These are phyloP conservation scores for Sialis fuliginosa DNA, from an alignment of 2,888 invertebrate species.

Conservation along the genomic window DNA sequence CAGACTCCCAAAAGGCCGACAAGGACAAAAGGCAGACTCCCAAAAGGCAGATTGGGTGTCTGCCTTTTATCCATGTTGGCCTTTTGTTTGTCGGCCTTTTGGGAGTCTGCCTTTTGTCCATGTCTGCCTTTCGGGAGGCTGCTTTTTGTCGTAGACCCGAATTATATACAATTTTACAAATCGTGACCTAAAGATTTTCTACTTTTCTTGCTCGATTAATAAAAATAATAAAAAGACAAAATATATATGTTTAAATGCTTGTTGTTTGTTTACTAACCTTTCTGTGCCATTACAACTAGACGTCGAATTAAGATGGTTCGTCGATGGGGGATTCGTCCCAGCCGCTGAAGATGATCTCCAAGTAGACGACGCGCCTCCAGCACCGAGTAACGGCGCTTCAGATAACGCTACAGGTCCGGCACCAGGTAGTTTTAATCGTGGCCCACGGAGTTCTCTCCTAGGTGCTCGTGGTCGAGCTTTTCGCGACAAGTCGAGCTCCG, in stretches of 20 bases:
- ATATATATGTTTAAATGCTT: not conserved
- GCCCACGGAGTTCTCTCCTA: slow-evolving; percentile 27
- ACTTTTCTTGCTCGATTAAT: too few relatives aligned
- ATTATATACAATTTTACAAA: too few relatives aligned
- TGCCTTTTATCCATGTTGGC: too few relatives aligned
- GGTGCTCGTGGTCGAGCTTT: slow-evolving; percentile 48
- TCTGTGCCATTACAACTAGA: slow-evolving; percentile 49
- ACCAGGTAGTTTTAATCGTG: slow-evolving; percentile 33
- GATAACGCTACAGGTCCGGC: slow-evolving; percentile 47
- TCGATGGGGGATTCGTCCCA: slow-evolving; percentile 33
- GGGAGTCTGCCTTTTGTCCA: too few relatives aligned
- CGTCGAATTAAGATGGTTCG: slow-evolving; percentile 40
- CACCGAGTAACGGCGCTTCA: slow-evolving; percentile 52
- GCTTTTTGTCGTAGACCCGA: too few relatives aligned
- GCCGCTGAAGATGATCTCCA: slow-evolving; percentile 36
- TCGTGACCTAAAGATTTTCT: too few relatives aligned
- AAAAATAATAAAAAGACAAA: too few relatives aligned
- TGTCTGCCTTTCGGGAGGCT: too few relatives aligned
- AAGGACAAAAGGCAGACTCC: too few relatives aligned
- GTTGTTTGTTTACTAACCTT: slow-evolving; percentile 29
- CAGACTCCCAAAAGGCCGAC: too few relatives aligned
- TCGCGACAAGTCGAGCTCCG: slow-evolving; percentile 61
- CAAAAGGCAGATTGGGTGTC: too few relatives aligned
- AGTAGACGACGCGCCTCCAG: slow-evolving; percentile 23
- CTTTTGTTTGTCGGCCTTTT: too few relatives aligned